Conservation (phyloP, 2,797 vertebrate genomes). For the Clangula hyemalis region DNA sequence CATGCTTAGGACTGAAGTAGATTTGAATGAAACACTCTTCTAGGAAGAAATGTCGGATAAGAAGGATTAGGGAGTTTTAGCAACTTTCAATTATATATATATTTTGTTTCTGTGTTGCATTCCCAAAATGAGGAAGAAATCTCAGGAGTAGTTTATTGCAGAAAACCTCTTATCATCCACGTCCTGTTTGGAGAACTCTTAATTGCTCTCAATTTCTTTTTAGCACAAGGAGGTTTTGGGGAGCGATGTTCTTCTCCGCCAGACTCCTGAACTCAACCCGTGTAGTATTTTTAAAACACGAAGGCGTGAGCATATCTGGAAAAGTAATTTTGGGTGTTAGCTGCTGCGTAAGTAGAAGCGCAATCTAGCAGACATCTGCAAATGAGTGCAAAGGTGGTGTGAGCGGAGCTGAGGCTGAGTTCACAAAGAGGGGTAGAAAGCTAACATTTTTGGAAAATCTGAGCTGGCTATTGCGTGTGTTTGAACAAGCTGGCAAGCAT, state of each 20-base stretch:
- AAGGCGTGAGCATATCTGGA: neutral
- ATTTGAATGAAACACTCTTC: neutral
- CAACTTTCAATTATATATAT: neutral
- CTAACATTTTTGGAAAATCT: neutral
- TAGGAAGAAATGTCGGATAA: neutral
- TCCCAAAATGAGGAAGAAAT: neutral
- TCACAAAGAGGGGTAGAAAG: neutral
- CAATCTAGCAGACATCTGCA: neutral
- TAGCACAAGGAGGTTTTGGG: neutral
- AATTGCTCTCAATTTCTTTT: neutral
- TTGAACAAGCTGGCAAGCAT: neutral
- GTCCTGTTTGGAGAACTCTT: neutral
- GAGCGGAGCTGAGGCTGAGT: neutral
- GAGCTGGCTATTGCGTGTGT: neutral
- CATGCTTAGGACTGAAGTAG: neutral
- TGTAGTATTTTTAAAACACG: neutral
- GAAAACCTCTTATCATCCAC: neutral
- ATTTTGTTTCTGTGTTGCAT: neutral
- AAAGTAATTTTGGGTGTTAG: neutral
- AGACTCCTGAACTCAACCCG: fast-evolving
- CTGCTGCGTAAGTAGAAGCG: neutral
- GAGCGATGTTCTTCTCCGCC: neutral
- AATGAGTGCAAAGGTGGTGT: neutral
- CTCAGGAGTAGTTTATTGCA: neutral
- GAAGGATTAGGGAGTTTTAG: conserved; percentile 9